Evolutionary conservation across 1,140 invertebrate species (phyloP).

Genomic region (Drosophila eugracilis): DNA sequence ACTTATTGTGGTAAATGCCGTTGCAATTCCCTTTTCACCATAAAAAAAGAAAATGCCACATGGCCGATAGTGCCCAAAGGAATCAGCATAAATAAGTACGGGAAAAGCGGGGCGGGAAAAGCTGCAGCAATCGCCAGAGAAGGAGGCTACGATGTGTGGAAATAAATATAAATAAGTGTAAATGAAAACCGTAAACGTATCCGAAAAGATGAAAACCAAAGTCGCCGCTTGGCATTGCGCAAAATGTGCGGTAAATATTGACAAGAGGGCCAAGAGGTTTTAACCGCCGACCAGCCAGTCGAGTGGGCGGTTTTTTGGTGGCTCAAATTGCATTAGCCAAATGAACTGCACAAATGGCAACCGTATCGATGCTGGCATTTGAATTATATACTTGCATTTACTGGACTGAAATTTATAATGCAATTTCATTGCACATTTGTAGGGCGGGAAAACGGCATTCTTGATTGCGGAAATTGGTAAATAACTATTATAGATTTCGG

Average conservation of each 20-base stretch:
- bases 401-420: constrained; percentile 29
- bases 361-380: constrained; percentile 6
- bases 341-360: constrained; percentile 41
- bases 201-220: constrained; percentile 57
- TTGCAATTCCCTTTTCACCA: constrained; percentile 18
- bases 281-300: constrained; percentile 17
- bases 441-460: background rate
- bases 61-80: constrained; percentile 56
- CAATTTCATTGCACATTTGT: constrained; percentile 26
- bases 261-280: constrained; percentile 16
- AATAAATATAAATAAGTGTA: constrained; percentile 78
- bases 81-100: constrained; percentile 71
- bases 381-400: constrained; percentile 23
- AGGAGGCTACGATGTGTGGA: constrained; percentile 11
- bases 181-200: constrained; percentile 54
- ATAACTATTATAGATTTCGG: too few relatives aligned
- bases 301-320: constrained; percentile 25
- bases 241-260: constrained; percentile 75
- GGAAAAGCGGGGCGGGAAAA: background rate
- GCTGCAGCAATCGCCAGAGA: background rate
- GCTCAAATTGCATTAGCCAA: constrained; percentile 66
- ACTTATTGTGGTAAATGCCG: constrained; percentile 22
- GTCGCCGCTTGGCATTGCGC: constrained; percentile 53
- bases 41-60: constrained; percentile 52
- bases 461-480: constrained; percentile 2